A percentile compares a stretch with the other conserved stretches of the same genome.
Conservation (phyloP, 2,888 invertebrate species). For the Agrochola macilenta region DNA sequence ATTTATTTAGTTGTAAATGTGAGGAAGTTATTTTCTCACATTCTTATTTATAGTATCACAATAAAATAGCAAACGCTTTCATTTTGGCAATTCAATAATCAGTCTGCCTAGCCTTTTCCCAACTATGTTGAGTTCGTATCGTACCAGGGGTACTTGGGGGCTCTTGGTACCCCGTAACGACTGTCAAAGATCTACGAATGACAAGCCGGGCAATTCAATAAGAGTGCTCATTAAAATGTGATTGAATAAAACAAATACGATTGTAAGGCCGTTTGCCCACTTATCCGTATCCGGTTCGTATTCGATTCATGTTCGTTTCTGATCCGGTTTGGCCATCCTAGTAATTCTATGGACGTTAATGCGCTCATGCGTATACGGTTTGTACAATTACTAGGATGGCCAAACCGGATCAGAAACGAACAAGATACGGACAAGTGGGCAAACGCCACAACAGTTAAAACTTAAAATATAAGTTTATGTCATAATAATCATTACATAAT, state of each 20-base stretch:
- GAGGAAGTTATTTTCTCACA: too few relatives aligned
- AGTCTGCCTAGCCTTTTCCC: not conserved
- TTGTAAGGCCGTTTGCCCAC: not conserved
- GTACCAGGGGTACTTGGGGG: too few relatives aligned
- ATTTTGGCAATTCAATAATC: not conserved
- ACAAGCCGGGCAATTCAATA: not conserved
- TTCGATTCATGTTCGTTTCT: too few relatives aligned
- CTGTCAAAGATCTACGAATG: not conserved
- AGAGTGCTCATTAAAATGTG: not conserved
- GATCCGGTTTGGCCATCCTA: too few relatives aligned
- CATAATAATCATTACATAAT: not conserved
- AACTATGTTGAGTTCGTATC: not conserved
- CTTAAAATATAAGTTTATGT: not conserved
- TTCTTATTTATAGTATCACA: not conserved
- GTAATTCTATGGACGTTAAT: too few relatives aligned
- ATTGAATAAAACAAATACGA: not conserved
- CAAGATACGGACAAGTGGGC: too few relatives aligned
- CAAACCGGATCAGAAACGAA: too few relatives aligned
- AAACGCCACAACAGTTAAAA: not conserved
- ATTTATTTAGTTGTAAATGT: not conserved
- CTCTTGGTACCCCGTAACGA: not conserved
- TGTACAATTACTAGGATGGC: too few relatives aligned
- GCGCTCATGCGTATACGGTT: too few relatives aligned
- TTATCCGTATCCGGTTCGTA: too few relatives aligned
- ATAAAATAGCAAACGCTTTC: not conserved